A percentile compares a stretch with the other conserved stretches of the same genome.
Conservation (phyloP, 2,797 vertebrate species). For the Danio albolineatus region DNA sequence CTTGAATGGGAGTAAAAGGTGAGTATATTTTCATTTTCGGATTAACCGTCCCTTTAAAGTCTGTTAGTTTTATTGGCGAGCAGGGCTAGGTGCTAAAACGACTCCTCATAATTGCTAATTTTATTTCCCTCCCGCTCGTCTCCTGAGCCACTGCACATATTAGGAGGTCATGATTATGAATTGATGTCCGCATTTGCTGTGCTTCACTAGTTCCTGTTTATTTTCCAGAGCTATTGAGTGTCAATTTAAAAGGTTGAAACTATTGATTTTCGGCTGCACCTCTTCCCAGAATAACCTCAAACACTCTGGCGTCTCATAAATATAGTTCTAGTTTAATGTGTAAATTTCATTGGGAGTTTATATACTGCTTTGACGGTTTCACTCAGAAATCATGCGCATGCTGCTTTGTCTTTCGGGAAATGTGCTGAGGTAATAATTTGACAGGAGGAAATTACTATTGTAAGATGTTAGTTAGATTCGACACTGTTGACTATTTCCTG, state of each 20-base stretch:
- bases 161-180: conserved; percentile 53
- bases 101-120: conserved; percentile 20
- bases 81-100: conserved; percentile 16
- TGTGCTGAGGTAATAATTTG: background rate
- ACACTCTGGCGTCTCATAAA: conserved; percentile 45
- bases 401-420: background rate
- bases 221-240: conserved; percentile 67
- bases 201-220: conserved; percentile 57
- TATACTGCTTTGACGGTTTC: background rate
- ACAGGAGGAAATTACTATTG: background rate
- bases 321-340: conserved; percentile 12
- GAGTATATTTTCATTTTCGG: no score
- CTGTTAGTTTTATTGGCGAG: background rate
- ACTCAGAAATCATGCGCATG: background rate
- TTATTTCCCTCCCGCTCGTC: conserved; percentile 25
- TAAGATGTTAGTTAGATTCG: background rate
- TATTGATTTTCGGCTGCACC: conserved; percentile 71
- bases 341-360: background rate
- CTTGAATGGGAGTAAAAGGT: no score
- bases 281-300: conserved; percentile 50
- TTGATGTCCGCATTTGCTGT: conserved; percentile 54
- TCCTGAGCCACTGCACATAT: conserved; percentile 40
- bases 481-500: no score
- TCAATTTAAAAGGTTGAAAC: conserved; percentile 67
- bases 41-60: background rate